These are phyloP conservation scores for Graptemys geographica DNA, from an alignment of 2,797 vertebrate species.

Conservation along the genomic window DNA sequence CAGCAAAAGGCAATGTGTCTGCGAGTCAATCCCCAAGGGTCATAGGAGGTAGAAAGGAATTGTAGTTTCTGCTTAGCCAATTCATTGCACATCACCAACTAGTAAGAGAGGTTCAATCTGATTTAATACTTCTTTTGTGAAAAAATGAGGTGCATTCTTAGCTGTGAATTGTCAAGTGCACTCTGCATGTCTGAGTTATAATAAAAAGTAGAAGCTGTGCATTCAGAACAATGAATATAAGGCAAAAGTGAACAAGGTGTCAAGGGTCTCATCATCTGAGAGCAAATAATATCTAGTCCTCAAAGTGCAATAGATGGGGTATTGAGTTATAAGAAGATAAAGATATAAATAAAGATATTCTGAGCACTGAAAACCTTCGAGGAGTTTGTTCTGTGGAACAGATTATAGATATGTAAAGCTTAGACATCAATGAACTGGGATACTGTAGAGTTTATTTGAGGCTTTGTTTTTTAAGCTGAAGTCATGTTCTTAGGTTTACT, in stretches of 20 bases:
- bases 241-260: constrained; percentile 65
- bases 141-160: constrained; percentile 60
- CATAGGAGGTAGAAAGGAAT: background rate
- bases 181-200: constrained; percentile 71
- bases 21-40: background rate
- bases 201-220: constrained; percentile 57
- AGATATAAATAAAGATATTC: constrained; percentile 65
- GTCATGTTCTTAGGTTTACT: constrained; percentile 27
- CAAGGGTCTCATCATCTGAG: constrained; percentile 55
- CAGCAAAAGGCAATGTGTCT: background rate
- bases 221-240: constrained; percentile 70
- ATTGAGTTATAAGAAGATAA: constrained; percentile 62
- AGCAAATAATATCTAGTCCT: constrained; percentile 65
- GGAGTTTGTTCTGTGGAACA: constrained; percentile 50
- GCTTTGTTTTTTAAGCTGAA: background rate
- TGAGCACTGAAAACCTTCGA: constrained; percentile 58
- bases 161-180: constrained; percentile 70
- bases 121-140: constrained; percentile 42
- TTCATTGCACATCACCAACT: constrained; percentile 55
- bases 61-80: constrained; percentile 38
- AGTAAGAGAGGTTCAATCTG: constrained; percentile 34
- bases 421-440: constrained; percentile 50
- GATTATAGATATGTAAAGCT: constrained; percentile 54
- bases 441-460: constrained; percentile 7
- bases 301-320: constrained; percentile 40